These are phyloP conservation scores for Petrocephalus schoutedeni DNA, from an alignment of 2,797 vertebrate genomes.

Conservation along the genomic window DNA sequence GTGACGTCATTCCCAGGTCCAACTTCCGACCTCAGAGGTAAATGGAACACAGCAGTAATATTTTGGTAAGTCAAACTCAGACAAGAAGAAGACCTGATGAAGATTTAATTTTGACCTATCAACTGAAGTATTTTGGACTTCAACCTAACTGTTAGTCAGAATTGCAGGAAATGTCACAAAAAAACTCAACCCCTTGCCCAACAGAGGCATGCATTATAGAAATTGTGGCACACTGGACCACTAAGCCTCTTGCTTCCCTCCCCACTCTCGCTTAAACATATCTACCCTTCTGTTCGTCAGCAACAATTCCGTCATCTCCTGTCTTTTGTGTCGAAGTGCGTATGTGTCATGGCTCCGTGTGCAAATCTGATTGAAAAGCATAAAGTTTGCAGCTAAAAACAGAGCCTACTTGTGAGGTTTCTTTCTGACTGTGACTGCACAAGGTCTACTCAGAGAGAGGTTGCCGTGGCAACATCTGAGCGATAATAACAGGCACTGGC, in stretches of 20 bases:
- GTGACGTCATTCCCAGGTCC: too few relatives aligned
- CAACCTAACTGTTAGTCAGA: background rate
- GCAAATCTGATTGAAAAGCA: constrained; percentile 3
- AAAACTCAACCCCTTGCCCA: background rate
- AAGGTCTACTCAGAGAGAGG: constrained; percentile 12
- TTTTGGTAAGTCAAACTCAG: background rate
- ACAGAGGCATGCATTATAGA: background rate
- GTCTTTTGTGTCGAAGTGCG: constrained; percentile 3
- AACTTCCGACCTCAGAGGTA: too few relatives aligned
- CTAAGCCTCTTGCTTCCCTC: background rate
- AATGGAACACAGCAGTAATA: too few relatives aligned
- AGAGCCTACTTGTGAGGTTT: constrained; percentile 7
- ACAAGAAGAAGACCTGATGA: background rate
- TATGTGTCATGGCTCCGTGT: background rate
- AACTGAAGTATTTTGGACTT: background rate
- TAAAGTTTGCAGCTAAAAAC: constrained; percentile 16
- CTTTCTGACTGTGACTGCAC: background rate
- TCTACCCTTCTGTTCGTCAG: background rate
- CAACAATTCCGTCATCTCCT: constrained; percentile 7
- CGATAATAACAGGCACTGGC: background rate
- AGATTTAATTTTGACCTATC: background rate
- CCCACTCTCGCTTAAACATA: background rate
- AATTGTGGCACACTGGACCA: background rate
- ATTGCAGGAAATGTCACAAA: background rate
- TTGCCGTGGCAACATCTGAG: constrained; percentile 13